Evolutionary conservation across 2,113 vertebrate species (phyloP), one percentile per base, ranked within the genome.

Genomic region (Pseudorhombus dupliciocellatus): DNA sequence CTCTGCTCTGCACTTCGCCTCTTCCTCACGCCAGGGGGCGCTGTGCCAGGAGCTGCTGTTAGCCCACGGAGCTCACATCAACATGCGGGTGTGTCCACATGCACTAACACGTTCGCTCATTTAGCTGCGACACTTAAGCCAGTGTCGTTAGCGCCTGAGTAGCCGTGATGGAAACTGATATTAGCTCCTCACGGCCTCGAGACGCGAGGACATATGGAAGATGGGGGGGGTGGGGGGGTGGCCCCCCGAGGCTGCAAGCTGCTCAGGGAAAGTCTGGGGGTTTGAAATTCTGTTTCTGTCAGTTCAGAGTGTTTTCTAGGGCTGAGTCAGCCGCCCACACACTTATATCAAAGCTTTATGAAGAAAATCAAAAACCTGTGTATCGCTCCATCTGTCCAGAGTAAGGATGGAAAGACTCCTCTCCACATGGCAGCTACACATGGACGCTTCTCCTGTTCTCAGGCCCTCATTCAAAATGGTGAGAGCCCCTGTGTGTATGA

Each of bases 401-500:
- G 97, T 93, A 98, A 97, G 92, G 97, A 98, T 84, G 96, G 96
- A 11, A 99, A 98, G 92, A 98, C 97, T 52, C 96, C 97, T 65
- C 93, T 99, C 72, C 98, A 99, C 83, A 98, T 98, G 97, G 97
- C 98, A 65, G 97, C 97, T 2, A 95, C 98, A 73, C 97, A 98
- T 56, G 98, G 98, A 85, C 94, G 97, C 91, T 98, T 98, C 93
- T 98, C 98, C 92, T 95, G 97, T 93, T 97, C 97, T 66, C 97
- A 98, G 93, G 96, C 96, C 77, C 96, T 99, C 87, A 98, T 99
- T 93, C 96, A 98, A 84, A 98, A 96, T 75, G 97, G 98, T 99
- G 93, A 94, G 91, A 73, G 48, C 2, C 14, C 15, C 18, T 7
- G 1, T 66, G 25, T 31, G 16, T 20, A 34, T 55, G 21, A 31